Evolutionary conservation across 53 echinoderm and acorn worm species (phyloP), one percentile per base, ranked within the genome.

Genomic region (Zoroaster sp.): DNA sequence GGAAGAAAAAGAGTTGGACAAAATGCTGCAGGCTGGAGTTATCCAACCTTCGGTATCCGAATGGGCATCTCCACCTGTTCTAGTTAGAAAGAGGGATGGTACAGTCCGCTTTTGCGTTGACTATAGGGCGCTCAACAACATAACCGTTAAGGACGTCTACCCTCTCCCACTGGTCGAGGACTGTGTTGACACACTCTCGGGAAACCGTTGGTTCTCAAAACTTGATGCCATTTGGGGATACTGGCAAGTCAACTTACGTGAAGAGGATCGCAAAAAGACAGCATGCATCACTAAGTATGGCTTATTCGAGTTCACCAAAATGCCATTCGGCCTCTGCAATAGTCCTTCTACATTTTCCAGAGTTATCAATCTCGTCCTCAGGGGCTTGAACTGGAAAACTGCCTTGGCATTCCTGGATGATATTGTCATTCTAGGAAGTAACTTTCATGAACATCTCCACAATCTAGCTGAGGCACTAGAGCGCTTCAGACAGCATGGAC

Each of bases 381-480:
- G 73, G 32, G 90, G 90, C 20, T 30, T 93, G 39, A 90, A 86
- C 14, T 93, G 90, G 80, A 31, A 90, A 45, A 79, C 78, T 34
- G 72, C 69, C 53, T 77, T 89, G 71, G 86, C 89, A 14, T 93
- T 89, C 38, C n/a, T n/a, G n/a, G 93, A 93, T 77, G 89, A 93
- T 66, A 72, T 89, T 25, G 28, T 89, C 17, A 85, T 92, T 18
- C 77, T 89, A 4, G 85, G 83, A 9, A 39, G 23, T 20, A 69
- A 77, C 25, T 93, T 89, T 41, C 35, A 79, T 1, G 80, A 89
- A 40, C 87, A 89, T 73, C 7, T 93, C 11, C 28, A 86, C 5
- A 90, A 72, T 49, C 68, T 93, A 4, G 42, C 44, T 21, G 39
- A 36, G 35, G 92, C 74, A 65, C 65, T 82, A 37, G 55, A 74